These are phyloP conservation scores for Panorpa germanica DNA, from an alignment of 2,888 invertebrate genomes.

Conservation along the genomic window DNA sequence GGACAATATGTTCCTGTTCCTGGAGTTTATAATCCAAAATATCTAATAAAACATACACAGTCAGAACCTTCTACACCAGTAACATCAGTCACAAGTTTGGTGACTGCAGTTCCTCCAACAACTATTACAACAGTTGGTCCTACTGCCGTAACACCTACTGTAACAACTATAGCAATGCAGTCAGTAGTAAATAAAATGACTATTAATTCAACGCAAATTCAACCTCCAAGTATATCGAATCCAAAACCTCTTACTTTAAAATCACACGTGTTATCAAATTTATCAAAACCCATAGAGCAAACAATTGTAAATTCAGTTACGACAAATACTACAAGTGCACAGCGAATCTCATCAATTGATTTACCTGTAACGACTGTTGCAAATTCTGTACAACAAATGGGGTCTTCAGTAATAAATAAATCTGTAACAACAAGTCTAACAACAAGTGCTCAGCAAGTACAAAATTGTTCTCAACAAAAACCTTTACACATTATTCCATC, in stretches of 20 bases:
- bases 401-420: conserved; percentile 29
- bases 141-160: neutral
- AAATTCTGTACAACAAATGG: conserved; percentile 28
- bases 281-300: conserved; percentile 13
- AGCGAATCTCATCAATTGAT: conserved; percentile 12
- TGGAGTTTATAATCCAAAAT: conserved; percentile 11
- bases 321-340: conserved; percentile 14
- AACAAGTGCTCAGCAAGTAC: no score
- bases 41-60: conserved; percentile 5
- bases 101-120: conserved; percentile 4
- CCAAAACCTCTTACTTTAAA: no score
- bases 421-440: no score
- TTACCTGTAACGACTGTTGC: conserved; percentile 23
- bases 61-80: no score
- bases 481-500: no score
- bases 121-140: neutral
- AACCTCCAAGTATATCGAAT: no score
- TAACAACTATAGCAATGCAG: conserved; percentile 1
- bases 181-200: neutral
- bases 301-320: conserved; percentile 10
- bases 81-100: no score
- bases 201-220: no score
- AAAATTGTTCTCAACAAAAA: no score
- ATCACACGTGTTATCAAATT: no score
- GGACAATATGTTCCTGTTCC: conserved; percentile 41